Percentiles rank a stretch among this genome's conserved stretches.
phyloP scores from a whole-genome alignment of 2,888 invertebrate species.

The Panopea generosa region DNA sequence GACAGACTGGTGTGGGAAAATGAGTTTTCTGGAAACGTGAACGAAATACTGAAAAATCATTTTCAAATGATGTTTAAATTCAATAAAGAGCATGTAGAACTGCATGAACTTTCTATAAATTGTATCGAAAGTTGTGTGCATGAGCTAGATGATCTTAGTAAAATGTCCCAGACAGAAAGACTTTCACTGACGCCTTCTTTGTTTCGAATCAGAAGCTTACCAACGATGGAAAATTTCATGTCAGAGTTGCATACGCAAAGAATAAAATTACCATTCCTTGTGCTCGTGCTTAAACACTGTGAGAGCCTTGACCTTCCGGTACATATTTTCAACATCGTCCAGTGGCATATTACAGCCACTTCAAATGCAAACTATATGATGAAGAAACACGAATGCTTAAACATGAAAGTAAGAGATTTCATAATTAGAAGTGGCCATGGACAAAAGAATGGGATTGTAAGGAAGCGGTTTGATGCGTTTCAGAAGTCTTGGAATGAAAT shows the following conservation, averaged over 20 bases:
- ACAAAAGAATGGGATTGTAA: background rate
- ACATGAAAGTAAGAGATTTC: constrained; percentile 31
- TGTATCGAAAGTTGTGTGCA: constrained; percentile 10
- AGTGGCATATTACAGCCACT: constrained; percentile 52
- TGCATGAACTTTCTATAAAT: background rate
- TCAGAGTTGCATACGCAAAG: constrained; percentile 22
- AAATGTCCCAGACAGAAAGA: background rate
- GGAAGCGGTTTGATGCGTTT: constrained; percentile 5
- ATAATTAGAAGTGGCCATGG: background rate
- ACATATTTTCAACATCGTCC: constrained; percentile 30
- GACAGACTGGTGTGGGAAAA: constrained; percentile 20
- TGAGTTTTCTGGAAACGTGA: constrained; percentile 6
- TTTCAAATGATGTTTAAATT: constrained; percentile 9
- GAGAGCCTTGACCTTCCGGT: constrained; percentile 27
- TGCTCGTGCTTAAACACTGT: constrained; percentile 19
- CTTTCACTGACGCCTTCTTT: constrained; percentile 1
- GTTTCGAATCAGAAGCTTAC: constrained; percentile 25
- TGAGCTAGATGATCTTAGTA: constrained; percentile 6
- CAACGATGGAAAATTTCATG: constrained; percentile 27
- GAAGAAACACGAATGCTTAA: constrained; percentile 42
- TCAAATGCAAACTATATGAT: constrained; percentile 44
- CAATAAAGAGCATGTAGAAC: background rate
- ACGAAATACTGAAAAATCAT: constrained; percentile 9
- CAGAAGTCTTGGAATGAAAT: constrained; percentile 17
- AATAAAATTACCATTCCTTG: constrained; percentile 32